These are phyloP conservation scores for Salarias fasciatus DNA, from an alignment of 2,797 vertebrate species.

Conservation along the genomic window DNA sequence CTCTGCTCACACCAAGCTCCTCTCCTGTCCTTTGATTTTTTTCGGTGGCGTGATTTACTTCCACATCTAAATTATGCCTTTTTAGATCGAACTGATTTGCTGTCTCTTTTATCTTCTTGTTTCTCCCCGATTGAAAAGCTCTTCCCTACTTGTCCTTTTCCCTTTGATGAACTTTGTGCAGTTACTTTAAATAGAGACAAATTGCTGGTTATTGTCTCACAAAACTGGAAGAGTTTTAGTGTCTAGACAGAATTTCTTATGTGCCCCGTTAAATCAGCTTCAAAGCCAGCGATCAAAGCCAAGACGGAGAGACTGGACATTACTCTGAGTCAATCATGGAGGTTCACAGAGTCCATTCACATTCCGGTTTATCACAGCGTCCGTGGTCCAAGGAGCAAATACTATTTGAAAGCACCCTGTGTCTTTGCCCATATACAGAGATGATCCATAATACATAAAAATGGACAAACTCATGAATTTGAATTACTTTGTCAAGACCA, in stretches of 20 bases:
- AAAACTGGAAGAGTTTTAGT: slow-evolving; percentile 8
- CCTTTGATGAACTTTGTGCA: slow-evolving; percentile 8
- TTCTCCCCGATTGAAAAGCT: slow-evolving; percentile 1
- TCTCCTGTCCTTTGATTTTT: not conserved
- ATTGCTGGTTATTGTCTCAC: slow-evolving; percentile 9
- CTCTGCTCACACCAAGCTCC: not conserved
- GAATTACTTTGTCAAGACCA: no score
- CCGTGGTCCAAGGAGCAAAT: no score
- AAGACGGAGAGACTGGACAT: slow-evolving; percentile 22
- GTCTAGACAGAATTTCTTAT: slow-evolving; percentile 32
- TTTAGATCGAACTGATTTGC: not conserved
- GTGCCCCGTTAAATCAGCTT: slow-evolving; percentile 24
- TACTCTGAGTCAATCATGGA: slow-evolving; percentile 19
- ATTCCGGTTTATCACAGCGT: no score
- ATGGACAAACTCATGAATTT: no score
- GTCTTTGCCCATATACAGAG: no score
- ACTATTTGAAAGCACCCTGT: no score
- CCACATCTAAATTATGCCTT: not conserved
- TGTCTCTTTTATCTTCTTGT: not conserved
- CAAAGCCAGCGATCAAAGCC: slow-evolving; percentile 52
- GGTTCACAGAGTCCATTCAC: slow-evolving; percentile 2
- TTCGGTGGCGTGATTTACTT: not conserved
- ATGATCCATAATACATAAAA: no score
- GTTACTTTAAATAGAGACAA: slow-evolving; percentile 4
- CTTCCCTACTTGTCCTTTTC: slow-evolving; percentile 1